Evolutionary conservation across 2,113 vertebrate genomes (phyloP).

Genomic region (Actenoides hombroni): DNA sequence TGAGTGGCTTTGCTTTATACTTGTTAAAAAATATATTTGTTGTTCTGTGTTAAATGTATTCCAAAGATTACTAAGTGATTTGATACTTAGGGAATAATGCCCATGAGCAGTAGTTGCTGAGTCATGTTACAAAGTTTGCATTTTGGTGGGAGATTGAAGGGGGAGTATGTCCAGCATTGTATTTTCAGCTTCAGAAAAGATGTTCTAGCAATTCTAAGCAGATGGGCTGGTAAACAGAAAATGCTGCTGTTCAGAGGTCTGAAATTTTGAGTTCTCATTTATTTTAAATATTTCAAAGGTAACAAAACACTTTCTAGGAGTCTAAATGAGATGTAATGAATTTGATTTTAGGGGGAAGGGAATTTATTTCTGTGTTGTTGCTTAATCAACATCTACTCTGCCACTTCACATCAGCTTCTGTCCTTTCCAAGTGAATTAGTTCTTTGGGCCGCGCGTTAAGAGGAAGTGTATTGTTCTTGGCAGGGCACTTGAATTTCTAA

Average conservation of each 20-base stretch:
- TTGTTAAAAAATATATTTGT: neutral
- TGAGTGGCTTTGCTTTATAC: neutral
- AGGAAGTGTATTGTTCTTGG: slow-evolving; percentile 81
- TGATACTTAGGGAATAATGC: neutral
- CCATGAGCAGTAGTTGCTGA: neutral
- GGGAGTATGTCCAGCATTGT: neutral
- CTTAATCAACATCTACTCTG: slow-evolving; percentile 66
- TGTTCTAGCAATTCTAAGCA: neutral
- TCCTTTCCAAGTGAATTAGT: slow-evolving; percentile 73
- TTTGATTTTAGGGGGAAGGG: slow-evolving; percentile 43
- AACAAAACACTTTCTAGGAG: neutral
- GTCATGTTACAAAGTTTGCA: slow-evolving; percentile 12
- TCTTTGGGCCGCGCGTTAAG: slow-evolving; percentile 74
- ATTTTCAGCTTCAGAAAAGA: neutral
- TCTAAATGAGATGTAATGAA: slow-evolving; percentile 36
- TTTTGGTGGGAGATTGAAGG: slow-evolving; percentile 4
- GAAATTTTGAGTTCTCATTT: neutral
- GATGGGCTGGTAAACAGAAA: neutral
- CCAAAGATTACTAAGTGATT: neutral
- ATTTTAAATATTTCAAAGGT: neutral
- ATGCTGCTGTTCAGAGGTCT: neutral
- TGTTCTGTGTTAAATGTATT: neutral
- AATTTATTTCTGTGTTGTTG: slow-evolving; percentile 51
- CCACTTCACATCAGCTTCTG: slow-evolving; percentile 70
- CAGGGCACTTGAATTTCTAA: slow-evolving; percentile 81